phyloP scores from a whole-genome alignment of 2,113 vertebrate species.

The Silurus glanis region DNA sequence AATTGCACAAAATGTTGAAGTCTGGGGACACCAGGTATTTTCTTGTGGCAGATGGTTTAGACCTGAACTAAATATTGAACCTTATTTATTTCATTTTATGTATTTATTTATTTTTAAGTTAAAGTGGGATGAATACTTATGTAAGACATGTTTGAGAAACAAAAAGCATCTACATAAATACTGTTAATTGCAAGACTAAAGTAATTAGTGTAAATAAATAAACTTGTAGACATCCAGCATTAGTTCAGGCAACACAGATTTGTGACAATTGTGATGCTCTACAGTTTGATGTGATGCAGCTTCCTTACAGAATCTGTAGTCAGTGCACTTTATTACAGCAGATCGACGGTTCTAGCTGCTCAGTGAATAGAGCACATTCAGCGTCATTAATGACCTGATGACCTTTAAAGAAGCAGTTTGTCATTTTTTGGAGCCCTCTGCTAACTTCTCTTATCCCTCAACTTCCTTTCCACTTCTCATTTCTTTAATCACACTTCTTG shows the following conservation, averaged over 20 bases:
- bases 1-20: background rate
- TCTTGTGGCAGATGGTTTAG: background rate
- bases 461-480: background rate
- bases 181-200: slow-evolving; percentile 15
- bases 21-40: background rate
- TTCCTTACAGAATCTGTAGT: slow-evolving; percentile 55
- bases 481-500: background rate
- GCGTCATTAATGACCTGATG: background rate
- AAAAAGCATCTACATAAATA: background rate
- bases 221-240: slow-evolving; percentile 67
- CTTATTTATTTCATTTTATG: background rate
- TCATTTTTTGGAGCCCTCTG: background rate
- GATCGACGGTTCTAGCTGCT: slow-evolving; percentile 40
- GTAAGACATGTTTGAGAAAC: background rate
- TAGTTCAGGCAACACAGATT: slow-evolving; percentile 36
- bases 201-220: slow-evolving; percentile 60
- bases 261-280: slow-evolving; percentile 46
- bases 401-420: background rate
- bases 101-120: background rate
- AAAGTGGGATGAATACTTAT: background rate
- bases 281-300: slow-evolving; percentile 54
- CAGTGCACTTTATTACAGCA: slow-evolving; percentile 38
- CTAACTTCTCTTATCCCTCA: background rate
- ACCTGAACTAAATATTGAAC: background rate
- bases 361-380: slow-evolving; percentile 2